Evolutionary conservation across 2,797 vertebrate genomes (phyloP), one percentile per base, ranked within the genome.

Genomic region (Lacerta bilineata): DNA sequence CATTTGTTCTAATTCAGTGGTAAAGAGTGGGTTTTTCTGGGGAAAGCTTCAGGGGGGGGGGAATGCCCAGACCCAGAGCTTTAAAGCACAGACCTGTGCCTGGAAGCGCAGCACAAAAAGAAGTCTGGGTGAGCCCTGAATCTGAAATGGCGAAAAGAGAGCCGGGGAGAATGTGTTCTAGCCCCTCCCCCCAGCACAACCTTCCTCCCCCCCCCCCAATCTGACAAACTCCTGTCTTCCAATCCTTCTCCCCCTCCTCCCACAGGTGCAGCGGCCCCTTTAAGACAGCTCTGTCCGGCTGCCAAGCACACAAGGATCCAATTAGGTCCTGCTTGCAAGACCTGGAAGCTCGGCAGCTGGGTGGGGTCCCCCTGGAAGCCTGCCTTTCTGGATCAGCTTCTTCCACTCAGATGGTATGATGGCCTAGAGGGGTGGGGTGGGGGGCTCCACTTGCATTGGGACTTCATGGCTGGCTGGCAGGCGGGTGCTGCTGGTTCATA

Each of bases 311-410:
- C 66, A 88, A 43, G 50, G 76, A 66, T 80, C 69, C 68, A 74
- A 85, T 89, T 84, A 88, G 87, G 50, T 33, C 29, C 36, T 72
- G 46, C 50, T 11, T 78, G 43, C 61, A 79, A 88, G 61, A 77
- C 27, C 61, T 77, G 46, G 64, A 13, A 72, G 50, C 55, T n/a
- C 15, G 23, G 76, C 68, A 41, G 55, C 41, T 74, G 68, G 83
- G 76, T 74, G 68, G 39, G 68, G 77, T 72, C 41, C 23, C 66
- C 64, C 39, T 72, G 36, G 55, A 84, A 71, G 27, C 9, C 8
- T 20, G 76, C 39, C 76, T 66, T 83, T 74, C 68, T 81, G 18
- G 59, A 43, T 66, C 86, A 25, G 39, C 55, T 50, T 77, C 61
- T 55, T 78, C 23, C 1, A 1, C 81, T 78, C 55, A 83, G 55